A percentile compares a stretch with the other conserved stretches of the same genome.
These are phyloP conservation scores for Pandemis corylana DNA, from an alignment of 2,888 invertebrate genomes.

Conservation along the genomic window DNA sequence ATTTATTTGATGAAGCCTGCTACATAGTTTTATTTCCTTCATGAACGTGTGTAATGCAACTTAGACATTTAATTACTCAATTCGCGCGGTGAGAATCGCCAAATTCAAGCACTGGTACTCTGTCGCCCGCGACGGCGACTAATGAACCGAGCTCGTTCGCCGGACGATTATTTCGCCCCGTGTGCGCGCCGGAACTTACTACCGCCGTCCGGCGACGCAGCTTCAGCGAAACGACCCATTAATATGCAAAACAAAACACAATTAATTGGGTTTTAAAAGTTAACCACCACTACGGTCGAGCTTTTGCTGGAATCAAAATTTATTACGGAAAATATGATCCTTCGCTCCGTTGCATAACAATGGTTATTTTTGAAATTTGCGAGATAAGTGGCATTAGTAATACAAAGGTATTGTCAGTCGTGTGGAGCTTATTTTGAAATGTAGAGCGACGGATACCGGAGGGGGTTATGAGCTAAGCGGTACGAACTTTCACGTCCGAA, in stretches of 20 bases:
- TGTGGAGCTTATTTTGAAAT: constrained; percentile 30
- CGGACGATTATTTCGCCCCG: constrained; percentile 63
- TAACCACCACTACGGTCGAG: constrained; percentile 60
- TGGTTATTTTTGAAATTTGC: constrained; percentile 36
- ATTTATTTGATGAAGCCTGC: constrained; percentile 43
- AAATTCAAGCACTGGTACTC: constrained; percentile 44
- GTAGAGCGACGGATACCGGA: constrained; percentile 41
- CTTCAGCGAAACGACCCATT: constrained; percentile 60
- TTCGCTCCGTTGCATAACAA: constrained; percentile 46
- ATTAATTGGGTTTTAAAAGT: constrained; percentile 69
- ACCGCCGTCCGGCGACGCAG: constrained; percentile 50
- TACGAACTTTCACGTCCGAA: constrained; percentile 70
- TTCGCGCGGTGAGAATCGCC: constrained; percentile 51
- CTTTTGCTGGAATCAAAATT: constrained; percentile 59
- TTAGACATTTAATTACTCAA: constrained; percentile 55
- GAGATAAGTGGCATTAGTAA: constrained; percentile 20
- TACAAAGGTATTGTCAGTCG: constrained; percentile 27
- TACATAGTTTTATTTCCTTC: background rate
- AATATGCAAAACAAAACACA: constrained; percentile 73
- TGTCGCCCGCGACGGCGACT: constrained; percentile 51
- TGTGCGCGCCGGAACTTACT: constrained; percentile 63
- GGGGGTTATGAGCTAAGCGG: constrained; percentile 70
- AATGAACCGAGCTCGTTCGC: constrained; percentile 59
- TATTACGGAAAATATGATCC: constrained; percentile 57
- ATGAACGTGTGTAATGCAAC: constrained; percentile 41